Percentiles rank a stretch among this genome's conserved stretches.
Evolutionary conservation across 2,797 vertebrate genomes (phyloP).

Genomic region (Bovichtus variegatus): DNA sequence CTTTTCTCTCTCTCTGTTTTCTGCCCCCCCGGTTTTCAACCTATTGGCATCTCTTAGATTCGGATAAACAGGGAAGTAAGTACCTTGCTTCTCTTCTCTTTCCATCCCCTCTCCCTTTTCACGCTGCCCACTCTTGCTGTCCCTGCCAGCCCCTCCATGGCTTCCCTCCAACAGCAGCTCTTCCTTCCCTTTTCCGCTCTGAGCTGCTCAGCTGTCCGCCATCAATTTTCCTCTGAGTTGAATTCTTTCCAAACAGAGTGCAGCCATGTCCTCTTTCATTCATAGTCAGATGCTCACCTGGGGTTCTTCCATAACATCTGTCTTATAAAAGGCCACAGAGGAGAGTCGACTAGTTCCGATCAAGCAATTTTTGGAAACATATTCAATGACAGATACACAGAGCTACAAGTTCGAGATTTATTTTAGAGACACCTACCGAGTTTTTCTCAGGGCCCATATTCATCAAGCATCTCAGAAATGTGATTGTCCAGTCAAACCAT

Average conservation of each 20-base stretch:
- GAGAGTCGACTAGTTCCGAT: slow-evolving; percentile 1
- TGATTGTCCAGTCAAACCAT: too few species aligned
- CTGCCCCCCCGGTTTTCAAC: slow-evolving; percentile 54
- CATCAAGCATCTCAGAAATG: slow-evolving; percentile 43
- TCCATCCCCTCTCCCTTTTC: slow-evolving; percentile 52
- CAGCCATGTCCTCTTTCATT: slow-evolving; percentile 46
- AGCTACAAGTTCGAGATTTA: neutral
- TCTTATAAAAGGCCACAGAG: slow-evolving; percentile 16
- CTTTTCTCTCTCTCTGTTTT: slow-evolving; percentile 38
- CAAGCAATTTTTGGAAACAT: slow-evolving; percentile 10
- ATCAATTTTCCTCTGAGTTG: slow-evolving; percentile 32
- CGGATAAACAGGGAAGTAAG: slow-evolving; percentile 99
- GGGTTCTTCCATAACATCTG: slow-evolving; percentile 20
- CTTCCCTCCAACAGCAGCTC: slow-evolving; percentile 43
- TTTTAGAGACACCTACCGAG: neutral
- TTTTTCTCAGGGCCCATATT: slow-evolving; percentile 11
- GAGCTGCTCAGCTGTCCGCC: slow-evolving; percentile 51
- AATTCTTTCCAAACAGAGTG: slow-evolving; percentile 18
- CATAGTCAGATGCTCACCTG: slow-evolving; percentile 32
- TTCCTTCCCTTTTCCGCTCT: slow-evolving; percentile 37
- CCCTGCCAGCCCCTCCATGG: slow-evolving; percentile 37
- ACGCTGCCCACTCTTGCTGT: slow-evolving; percentile 31
- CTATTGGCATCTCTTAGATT: slow-evolving; percentile 89
- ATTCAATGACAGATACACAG: neutral
- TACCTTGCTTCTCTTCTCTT: slow-evolving; percentile 84